Base-by-base conservation (phyloP, 2,797 vertebrate genomes). In the Halcyon chelicuti region DNA sequence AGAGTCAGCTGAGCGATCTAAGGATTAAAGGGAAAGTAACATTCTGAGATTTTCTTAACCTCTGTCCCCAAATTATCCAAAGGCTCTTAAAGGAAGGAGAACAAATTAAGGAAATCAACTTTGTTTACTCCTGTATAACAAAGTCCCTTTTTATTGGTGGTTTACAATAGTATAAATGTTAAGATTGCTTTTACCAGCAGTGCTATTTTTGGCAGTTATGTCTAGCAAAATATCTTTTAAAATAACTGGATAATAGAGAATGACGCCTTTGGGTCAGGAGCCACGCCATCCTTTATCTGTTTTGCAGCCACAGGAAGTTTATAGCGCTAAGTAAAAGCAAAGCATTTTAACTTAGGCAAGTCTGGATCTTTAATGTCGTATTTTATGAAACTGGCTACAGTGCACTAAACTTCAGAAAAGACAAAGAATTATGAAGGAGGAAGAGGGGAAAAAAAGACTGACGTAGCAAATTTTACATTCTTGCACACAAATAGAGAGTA, bases 11-110 rank as follows among this genome's bases (percentile, higher is more conserved):
- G 76, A 95, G 74, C 37, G 68, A 77, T 71, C 81, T 84, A 62
- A 91, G 58, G 86, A 96, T 93, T 93, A 89, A 92, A 95, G 65
- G 73, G 52, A 93, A 96, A 95, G 63, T 55, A 94, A 89, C 46
- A 65, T 88, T 94, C 65, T 1, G 4, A 81, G 60, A 26, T 82
- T 93, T 86, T 79, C 58, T 86, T 91, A 89, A 91, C 73, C 75
- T 65, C 62, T 2, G 0, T 65, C 40, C 35, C 28, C 37, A 78
- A 67, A 60, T 76, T 71, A 71, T 79, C 55, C 61, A 73, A 84
- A 86, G 47, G 20, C 8, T 80, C 17, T 91, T 75, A 25, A 18
- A 89, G 76, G 40, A 91, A 88, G 28, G 4, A 7, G 46, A 86
- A 86, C 39, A 84, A 76, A 91, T 78, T n/a, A 77, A 83, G 93